Evolutionary conservation across 2,113 vertebrate genomes (phyloP).

Genomic region (Mohoua ochrocephala): DNA sequence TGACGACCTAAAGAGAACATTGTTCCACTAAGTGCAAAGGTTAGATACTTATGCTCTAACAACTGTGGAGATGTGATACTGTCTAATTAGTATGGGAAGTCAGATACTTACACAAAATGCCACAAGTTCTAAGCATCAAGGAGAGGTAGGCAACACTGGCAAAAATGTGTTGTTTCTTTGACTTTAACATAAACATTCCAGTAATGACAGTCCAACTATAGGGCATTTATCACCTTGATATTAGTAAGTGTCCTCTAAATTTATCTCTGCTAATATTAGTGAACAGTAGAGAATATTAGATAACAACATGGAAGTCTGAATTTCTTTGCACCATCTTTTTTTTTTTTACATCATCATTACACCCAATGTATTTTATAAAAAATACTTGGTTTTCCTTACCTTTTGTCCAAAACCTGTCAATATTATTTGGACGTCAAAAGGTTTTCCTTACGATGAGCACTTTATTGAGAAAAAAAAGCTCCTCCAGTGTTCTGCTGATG

Average conservation of each 20-base stretch:
- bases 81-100: neutral
- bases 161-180: neutral
- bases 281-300: neutral
- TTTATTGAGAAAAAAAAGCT: neutral
- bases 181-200: neutral
- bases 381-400: neutral
- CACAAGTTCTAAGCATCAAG: neutral
- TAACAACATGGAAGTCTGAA: neutral
- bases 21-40: conserved; percentile 27
- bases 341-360: neutral
- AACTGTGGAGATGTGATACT: neutral
- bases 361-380: neutral
- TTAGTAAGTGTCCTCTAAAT: neutral
- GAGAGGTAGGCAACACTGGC: neutral
- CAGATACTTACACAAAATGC: neutral
- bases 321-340: neutral
- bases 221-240: neutral
- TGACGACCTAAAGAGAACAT: conserved; percentile 3
- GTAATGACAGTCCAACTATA: neutral
- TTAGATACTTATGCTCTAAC: neutral
- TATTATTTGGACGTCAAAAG: neutral
- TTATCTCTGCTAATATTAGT: neutral
- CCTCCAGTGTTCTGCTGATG: neutral
- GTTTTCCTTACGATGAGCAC: neutral
- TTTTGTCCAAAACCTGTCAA: neutral